These are phyloP conservation scores for Phortica variegata DNA, from an alignment of 1,140 invertebrate species.

Conservation along the genomic window DNA sequence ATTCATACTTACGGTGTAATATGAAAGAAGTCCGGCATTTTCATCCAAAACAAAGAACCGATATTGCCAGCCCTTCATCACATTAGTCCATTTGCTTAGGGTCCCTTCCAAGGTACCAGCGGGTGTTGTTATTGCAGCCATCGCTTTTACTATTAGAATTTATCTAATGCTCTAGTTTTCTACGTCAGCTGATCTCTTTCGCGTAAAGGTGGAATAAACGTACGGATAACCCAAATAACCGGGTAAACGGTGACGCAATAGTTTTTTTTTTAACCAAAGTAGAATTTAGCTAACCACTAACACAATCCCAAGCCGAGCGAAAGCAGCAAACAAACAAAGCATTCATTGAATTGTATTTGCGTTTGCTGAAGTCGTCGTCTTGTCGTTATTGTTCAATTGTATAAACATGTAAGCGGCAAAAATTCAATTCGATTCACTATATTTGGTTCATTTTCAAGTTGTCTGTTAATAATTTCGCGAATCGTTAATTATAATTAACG, in stretches of 20 bases:
- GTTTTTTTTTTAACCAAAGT: too few species aligned
- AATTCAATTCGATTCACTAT: too few species aligned
- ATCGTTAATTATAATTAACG: too few species aligned
- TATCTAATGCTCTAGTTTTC: constrained; percentile 5
- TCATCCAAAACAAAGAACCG: constrained; percentile 98
- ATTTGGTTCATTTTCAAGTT: too few species aligned
- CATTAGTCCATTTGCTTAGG: constrained; percentile 99
- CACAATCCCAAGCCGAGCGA: constrained; percentile 20
- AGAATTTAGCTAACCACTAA: constrained; percentile 9
- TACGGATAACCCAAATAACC: constrained; percentile 1
- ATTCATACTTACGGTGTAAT: constrained; percentile 97
- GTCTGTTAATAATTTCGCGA: too few species aligned
- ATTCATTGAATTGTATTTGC: constrained; percentile 20
- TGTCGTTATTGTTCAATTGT: too few species aligned
- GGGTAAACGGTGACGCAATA: constrained; percentile 16
- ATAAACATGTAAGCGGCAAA: too few species aligned
- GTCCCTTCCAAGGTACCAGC: constrained; percentile 85
- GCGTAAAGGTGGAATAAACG: neutral
- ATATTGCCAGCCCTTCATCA: constrained; percentile 99
- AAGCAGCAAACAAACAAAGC: constrained; percentile 21
- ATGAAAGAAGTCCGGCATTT: constrained; percentile 90
- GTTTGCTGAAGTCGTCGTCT: constrained; percentile 23
- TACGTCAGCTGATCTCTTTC: constrained; percentile 22
- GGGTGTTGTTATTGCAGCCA: constrained; percentile 2
- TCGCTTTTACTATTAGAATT: constrained; percentile 9